phyloP scores from a whole-genome alignment of 2,888 invertebrate species.

The Mechanitis mazaeus region DNA sequence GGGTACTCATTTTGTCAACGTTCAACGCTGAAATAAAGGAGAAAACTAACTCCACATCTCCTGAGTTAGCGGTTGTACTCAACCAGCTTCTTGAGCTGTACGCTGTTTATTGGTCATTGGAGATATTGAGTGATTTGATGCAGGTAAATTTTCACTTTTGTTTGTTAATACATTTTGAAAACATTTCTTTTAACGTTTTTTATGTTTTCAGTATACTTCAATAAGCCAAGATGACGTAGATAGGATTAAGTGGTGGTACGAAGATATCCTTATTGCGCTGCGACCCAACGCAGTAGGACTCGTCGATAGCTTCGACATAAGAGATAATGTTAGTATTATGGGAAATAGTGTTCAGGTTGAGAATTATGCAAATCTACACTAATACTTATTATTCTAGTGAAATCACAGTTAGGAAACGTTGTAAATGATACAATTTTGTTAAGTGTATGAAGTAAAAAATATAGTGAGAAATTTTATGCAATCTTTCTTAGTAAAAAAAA shows the following conservation, averaged over 20 bases:
- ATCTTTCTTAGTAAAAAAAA: too few relatives aligned
- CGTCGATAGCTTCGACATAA: conserved; percentile 93
- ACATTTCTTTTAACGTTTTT: conserved; percentile 11
- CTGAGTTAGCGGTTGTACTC: conserved; percentile 78
- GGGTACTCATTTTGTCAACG: conserved; percentile 85
- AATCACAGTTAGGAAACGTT: too few relatives aligned
- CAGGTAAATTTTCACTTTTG: conserved; percentile 74
- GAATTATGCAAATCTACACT: too few relatives aligned
- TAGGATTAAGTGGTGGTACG: conserved; percentile 79
- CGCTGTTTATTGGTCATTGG: conserved; percentile 83
- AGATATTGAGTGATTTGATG: conserved; percentile 85
- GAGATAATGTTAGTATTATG: conserved; percentile 77
- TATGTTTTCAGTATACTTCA: conserved; percentile 78
- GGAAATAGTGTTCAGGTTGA: too few relatives aligned
- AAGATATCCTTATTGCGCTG: conserved; percentile 80
- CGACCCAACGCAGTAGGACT: conserved; percentile 92
- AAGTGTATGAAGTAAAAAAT: too few relatives aligned
- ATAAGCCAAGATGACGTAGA: conserved; percentile 65
- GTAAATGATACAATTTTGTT: too few relatives aligned
- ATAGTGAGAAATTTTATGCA: too few relatives aligned
- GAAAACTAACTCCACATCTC: conserved; percentile 69
- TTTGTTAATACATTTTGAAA: not conserved
- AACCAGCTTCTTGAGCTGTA: conserved; percentile 85
- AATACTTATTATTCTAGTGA: too few relatives aligned
- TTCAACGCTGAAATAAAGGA: conserved; percentile 77